A percentile compares a stretch with the other conserved stretches of the same genome.
Evolutionary conservation across 2,888 invertebrate genomes (phyloP).

Genomic region (Autographa gamma): DNA sequence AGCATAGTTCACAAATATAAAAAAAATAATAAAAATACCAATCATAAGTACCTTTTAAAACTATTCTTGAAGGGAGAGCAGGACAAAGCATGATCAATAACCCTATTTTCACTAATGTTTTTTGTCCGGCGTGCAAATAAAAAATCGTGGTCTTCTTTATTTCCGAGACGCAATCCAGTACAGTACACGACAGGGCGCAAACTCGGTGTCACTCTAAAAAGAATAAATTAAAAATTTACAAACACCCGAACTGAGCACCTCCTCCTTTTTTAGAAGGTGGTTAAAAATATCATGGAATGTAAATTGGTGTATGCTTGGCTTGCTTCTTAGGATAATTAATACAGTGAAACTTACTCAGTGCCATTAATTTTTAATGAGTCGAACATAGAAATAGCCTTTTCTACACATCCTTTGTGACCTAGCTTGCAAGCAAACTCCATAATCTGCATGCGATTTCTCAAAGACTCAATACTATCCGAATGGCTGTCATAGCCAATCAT

Average conservation of each 20-base stretch:
- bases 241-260: too few species aligned
- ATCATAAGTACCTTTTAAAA: slow-evolving; percentile 83
- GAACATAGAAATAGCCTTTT: slow-evolving; percentile 68
- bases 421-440: slow-evolving; percentile 91
- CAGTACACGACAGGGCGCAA: slow-evolving; percentile 90
- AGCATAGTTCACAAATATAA: too few species aligned
- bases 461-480: slow-evolving; percentile 81
- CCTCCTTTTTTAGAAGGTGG: too few species aligned
- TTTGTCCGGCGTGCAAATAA: slow-evolving; percentile 89
- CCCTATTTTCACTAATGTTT: slow-evolving; percentile 89
- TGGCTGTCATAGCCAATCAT: slow-evolving; percentile 82
- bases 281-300: too few species aligned
- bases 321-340: too few species aligned
- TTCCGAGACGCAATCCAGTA: slow-evolving; percentile 89
- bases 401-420: slow-evolving; percentile 87
- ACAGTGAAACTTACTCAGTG: slow-evolving; percentile 68
- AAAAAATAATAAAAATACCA: too few species aligned
- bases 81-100: slow-evolving; percentile 89
- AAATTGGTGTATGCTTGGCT: too few species aligned
- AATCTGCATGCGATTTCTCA: slow-evolving; percentile 89
- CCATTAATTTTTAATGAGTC: slow-evolving; percentile 71
- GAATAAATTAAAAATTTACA: not conserved
- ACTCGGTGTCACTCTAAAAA: slow-evolving; percentile 76
- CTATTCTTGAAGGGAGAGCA: slow-evolving; percentile 88
- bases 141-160: slow-evolving; percentile 90